These are phyloP conservation scores for Apamea epomidion DNA, from an alignment of 2,888 invertebrate genomes.

Conservation along the genomic window DNA sequence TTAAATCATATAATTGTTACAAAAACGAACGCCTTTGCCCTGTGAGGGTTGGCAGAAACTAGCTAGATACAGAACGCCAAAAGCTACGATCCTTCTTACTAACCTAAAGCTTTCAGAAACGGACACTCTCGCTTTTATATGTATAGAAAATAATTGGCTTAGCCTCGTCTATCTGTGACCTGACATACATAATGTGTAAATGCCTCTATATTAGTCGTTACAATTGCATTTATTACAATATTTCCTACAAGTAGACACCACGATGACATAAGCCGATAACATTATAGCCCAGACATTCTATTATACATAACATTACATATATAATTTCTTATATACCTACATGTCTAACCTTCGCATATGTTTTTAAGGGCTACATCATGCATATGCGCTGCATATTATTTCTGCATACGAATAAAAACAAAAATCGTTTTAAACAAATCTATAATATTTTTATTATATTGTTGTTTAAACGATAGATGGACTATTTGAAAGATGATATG, in stretches of 20 bases:
- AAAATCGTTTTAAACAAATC: neutral
- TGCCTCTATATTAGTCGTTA: neutral
- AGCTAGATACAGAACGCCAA: neutral
- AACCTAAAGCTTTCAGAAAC: neutral
- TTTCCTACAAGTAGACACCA: constrained; percentile 4
- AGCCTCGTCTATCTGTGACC: neutral
- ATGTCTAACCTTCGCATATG: neutral
- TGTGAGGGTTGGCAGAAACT: neutral
- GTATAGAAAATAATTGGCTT: neutral
- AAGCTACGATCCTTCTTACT: neutral
- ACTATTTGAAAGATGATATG: neutral
- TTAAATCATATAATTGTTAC: too few species aligned
- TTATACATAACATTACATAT: constrained; percentile 10
- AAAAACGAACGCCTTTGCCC: too few species aligned
- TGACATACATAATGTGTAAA: neutral
- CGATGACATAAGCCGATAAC: constrained; percentile 25
- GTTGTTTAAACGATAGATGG: too few species aligned
- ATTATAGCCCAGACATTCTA: constrained; percentile 30
- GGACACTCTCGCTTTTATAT: neutral
- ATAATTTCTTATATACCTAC: neutral
- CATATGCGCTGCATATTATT: neutral
- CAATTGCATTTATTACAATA: constrained; percentile 13
- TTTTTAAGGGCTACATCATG: neutral
- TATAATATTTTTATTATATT: neutral
- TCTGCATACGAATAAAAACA: neutral